Evolutionary conservation across 2,797 vertebrate species (phyloP), one percentile per base, ranked within the genome.

Genomic region (Nasua narica): DNA sequence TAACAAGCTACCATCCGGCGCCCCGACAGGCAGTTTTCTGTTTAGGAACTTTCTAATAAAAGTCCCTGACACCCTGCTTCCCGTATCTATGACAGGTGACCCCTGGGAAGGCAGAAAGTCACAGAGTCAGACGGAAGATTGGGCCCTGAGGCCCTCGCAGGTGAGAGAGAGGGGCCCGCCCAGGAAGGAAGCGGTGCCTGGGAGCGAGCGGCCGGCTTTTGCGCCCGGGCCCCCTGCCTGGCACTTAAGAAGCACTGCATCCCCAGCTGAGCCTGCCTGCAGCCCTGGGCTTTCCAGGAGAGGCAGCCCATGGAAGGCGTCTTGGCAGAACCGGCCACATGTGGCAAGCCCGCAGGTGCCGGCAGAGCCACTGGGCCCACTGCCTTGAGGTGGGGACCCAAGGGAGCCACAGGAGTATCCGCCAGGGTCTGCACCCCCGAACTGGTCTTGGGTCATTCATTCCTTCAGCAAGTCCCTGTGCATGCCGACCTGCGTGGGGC

Each of bases 321-420:
- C 60, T 21, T 2, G 3, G 67, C 35, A 37, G 70, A 67, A 65
- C 16, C 1, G n/a, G 58, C 43, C 37, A 2, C 67, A 2, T 1
- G 5, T 35, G 54, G 29, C 67, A 70, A 74, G 25, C 1, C 3
- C 32, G 32, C 3, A 0, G 27, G 48, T 11, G 23, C 35, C 50
- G 19, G 21, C 48, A 35, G 76, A 60, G 43, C 72, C 35, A 46
- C 23, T 5, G 70, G 88, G 11, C 0, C 65, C 32, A 13, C 37
- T 1, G 16, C 48, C 62, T 2, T 3, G 27, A 58, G 13, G 60
- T 11, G 15, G 74, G 27, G 40, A 19, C 32, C 29, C 9, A 12
- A 0, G 13, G 46, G 46, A 37, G 1, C 18, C 35, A 3, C 5
- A 15, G 67, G 37, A 11, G 4, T 1, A 1, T 3, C 3, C 1